Percentiles rank a stretch among this genome's conserved stretches.
Evolutionary conservation across 2,797 vertebrate genomes (phyloP).

Genomic region (Natrix natrix): DNA sequence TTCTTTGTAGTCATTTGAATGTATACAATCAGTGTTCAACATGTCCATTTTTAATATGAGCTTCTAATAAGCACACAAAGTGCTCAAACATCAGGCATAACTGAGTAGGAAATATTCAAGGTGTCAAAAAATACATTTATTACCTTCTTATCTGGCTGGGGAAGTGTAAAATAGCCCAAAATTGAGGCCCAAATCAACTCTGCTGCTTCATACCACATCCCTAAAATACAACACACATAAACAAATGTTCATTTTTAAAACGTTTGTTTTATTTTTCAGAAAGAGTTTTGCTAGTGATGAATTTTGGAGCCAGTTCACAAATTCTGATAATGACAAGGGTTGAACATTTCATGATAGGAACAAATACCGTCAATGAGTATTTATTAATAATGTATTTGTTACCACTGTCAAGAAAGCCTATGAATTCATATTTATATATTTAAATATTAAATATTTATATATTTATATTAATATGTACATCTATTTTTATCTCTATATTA

Average conservation of each 20-base stretch:
- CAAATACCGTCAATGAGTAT: not conserved
- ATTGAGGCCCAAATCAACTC: slow-evolving; percentile 88
- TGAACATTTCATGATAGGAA: not conserved
- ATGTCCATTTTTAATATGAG: not conserved
- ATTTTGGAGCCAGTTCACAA: not conserved
- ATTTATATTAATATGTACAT: not conserved
- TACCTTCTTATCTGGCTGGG: slow-evolving; percentile 94
- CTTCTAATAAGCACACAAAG: not conserved
- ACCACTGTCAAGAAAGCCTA: not conserved
- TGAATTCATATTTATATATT: no score
- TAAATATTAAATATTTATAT: no score
- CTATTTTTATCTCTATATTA: not conserved
- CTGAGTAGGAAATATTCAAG: not conserved
- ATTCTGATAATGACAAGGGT: not conserved
- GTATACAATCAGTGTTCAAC: not conserved
- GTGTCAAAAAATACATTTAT: not conserved
- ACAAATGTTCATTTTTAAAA: not conserved
- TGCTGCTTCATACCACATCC: slow-evolving; percentile 90
- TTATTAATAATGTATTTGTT: not conserved
- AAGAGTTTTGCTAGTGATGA: not conserved
- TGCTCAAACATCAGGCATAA: not conserved
- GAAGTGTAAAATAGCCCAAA: slow-evolving; percentile 84
- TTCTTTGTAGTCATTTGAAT: not conserved
- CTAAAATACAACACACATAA: slow-evolving; percentile 65
- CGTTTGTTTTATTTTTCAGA: not conserved